Conservation (phyloP, 2,797 vertebrate genomes). For the Acropternis orthonyx region DNA sequence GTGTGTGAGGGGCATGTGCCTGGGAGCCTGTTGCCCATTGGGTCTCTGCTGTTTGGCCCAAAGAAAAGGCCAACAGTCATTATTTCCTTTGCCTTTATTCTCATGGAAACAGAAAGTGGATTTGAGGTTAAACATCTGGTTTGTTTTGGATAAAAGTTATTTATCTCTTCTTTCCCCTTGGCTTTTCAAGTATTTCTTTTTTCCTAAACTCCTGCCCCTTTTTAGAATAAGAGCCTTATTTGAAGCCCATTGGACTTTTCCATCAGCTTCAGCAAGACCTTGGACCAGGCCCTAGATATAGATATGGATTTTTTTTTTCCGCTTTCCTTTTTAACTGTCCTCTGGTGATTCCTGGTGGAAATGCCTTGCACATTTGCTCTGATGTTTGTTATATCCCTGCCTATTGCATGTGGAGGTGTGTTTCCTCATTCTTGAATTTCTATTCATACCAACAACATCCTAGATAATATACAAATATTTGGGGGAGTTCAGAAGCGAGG, state of each 20-base stretch:
- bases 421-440: not conserved
- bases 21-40: not conserved
- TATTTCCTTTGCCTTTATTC: conserved; percentile 38
- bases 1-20: not conserved
- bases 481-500: not conserved
- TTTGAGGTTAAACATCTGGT: conserved; percentile 67
- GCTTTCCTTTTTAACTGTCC: not conserved
- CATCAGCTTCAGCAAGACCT: not conserved
- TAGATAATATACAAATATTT: not conserved
- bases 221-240: not conserved
- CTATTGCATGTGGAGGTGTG: not conserved
- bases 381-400: not conserved
- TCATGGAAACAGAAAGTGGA: conserved; percentile 63
- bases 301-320: not conserved
- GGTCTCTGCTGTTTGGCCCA: not conserved
- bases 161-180: conserved; percentile 28
- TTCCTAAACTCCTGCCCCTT: not conserved
- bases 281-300: not conserved
- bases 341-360: not conserved
- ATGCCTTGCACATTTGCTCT: not conserved
- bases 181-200: not conserved
- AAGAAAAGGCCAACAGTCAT: conserved; percentile 23
- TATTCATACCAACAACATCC: not conserved
- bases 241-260: not conserved
- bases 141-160: conserved; percentile 56